These are phyloP conservation scores for Copsychus sechellarum DNA, from an alignment of 2,113 vertebrate species.

Conservation along the genomic window DNA sequence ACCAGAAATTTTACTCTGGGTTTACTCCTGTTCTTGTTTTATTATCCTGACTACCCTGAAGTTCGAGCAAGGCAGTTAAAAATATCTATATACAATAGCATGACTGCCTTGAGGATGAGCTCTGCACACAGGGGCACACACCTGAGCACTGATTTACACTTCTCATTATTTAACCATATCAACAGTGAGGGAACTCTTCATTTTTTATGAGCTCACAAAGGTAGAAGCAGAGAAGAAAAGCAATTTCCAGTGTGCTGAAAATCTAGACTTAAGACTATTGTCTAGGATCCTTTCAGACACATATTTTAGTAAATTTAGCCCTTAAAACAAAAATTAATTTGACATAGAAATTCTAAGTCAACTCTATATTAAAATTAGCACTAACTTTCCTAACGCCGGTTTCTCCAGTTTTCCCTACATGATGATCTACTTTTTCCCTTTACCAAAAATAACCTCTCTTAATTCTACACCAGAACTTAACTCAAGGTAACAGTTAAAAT, in stretches of 20 bases:
- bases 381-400: not conserved
- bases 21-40: not conserved
- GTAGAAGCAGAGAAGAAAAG: not conserved
- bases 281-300: not conserved
- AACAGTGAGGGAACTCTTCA: not conserved
- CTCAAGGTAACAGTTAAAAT: not conserved
- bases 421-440: not conserved
- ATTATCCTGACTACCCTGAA: not conserved
- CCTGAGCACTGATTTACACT: not conserved
- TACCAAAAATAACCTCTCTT: not conserved
- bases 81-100: not conserved
- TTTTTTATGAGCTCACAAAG: not conserved
- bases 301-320: not conserved
- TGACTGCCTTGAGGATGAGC: not conserved
- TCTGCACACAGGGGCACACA: not conserved
- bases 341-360: not conserved
- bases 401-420: not conserved
- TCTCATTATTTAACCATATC: not conserved
- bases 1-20: not conserved
- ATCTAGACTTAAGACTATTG: not conserved
- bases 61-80: not conserved
- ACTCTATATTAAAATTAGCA: not conserved
- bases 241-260: not conserved
- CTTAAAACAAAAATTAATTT: not conserved
- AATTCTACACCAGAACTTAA: not conserved